These are phyloP conservation scores for Prenolepis imparis DNA, from an alignment of 2,888 invertebrate species.

Conservation along the genomic window DNA sequence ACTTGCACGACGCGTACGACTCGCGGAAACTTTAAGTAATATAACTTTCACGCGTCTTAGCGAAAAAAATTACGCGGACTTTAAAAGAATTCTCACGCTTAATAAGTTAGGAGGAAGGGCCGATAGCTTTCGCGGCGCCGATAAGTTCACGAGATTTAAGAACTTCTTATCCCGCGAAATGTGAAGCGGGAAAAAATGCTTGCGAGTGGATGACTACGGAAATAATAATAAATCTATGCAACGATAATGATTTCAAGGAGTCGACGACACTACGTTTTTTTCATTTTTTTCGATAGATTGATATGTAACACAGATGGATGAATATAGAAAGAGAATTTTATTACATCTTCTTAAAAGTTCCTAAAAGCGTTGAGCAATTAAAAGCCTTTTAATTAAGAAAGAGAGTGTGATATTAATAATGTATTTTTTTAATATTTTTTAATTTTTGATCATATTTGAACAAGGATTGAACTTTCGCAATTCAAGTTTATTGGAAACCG, in stretches of 20 bases:
- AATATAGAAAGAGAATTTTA: background rate
- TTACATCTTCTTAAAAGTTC: background rate
- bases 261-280: background rate
- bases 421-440: background rate
- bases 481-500: background rate
- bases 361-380: background rate
- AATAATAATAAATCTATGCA: slow-evolving; percentile 45
- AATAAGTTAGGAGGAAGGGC: slow-evolving; percentile 25
- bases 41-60: slow-evolving; percentile 24
- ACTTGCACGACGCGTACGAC: slow-evolving; percentile 7
- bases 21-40: slow-evolving; percentile 43
- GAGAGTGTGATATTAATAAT: background rate
- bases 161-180: slow-evolving; percentile 8
- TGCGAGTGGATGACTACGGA: background rate
- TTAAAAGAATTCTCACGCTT: slow-evolving; percentile 21
- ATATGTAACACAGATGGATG: slow-evolving; percentile 7
- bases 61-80: slow-evolving; percentile 40
- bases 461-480: background rate
- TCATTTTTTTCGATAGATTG: background rate
- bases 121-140: background rate
- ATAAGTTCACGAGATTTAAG: slow-evolving; percentile 12
- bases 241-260: slow-evolving; percentile 16
- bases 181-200: background rate
- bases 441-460: background rate
- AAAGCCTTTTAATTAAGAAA: background rate